Percentiles rank a stretch among this genome's conserved stretches.
These are phyloP conservation scores for Scytalopus superciliaris DNA, from an alignment of 2,113 vertebrate genomes.

Conservation along the genomic window DNA sequence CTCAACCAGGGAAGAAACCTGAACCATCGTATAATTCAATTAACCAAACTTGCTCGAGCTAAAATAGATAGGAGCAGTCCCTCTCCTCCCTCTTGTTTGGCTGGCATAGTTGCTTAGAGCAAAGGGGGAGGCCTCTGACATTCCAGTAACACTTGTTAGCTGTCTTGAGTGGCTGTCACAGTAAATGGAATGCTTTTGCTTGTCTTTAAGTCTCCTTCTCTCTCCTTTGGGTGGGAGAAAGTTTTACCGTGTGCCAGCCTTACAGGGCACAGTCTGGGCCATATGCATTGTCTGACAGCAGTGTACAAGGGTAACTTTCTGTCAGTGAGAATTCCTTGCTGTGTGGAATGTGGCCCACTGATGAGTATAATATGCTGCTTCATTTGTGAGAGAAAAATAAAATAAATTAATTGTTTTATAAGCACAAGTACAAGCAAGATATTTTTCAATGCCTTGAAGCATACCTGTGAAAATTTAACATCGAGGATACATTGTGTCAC, in stretches of 20 bases:
- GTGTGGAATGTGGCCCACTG: not conserved
- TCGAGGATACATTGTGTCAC: not conserved
- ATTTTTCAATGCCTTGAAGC: not conserved
- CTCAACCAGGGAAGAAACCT: not conserved
- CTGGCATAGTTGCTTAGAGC: not conserved
- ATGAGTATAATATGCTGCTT: not conserved
- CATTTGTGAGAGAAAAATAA: not conserved
- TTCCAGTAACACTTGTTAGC: not conserved
- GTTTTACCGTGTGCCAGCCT: not conserved
- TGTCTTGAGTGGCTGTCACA: not conserved
- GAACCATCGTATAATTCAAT: not conserved
- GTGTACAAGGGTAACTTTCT: not conserved
- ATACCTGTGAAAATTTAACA: not conserved
- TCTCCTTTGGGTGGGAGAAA: not conserved
- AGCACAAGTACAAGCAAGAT: not conserved
- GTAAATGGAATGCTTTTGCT: not conserved
- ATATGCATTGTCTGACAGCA: not conserved
- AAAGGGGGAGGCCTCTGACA: not conserved
- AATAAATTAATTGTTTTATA: not conserved
- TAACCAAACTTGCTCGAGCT: not conserved
- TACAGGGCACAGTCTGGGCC: not conserved
- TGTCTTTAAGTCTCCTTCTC: not conserved
- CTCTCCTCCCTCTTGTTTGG: not conserved
- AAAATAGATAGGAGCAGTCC: not conserved
- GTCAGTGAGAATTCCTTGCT: not conserved